phyloP scores from a whole-genome alignment of 1,140 invertebrate species.

The Drosophila guanche region DNA sequence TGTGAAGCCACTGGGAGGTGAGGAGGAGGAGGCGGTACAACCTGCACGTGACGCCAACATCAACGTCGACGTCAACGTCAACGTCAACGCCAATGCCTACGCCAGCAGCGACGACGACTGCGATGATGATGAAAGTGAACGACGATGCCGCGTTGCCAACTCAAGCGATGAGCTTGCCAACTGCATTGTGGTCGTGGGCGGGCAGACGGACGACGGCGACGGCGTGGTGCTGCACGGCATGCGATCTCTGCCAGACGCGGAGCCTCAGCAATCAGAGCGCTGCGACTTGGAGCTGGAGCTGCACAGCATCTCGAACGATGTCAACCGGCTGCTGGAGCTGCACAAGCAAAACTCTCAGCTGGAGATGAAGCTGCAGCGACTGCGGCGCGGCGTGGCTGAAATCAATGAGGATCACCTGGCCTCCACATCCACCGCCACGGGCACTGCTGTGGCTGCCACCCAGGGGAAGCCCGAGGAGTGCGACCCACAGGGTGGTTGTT shows the following conservation, averaged over 20 bases:
- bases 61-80: too few species aligned
- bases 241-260: constrained; percentile 60
- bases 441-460: constrained; percentile 64
- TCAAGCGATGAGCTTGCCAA: constrained; percentile 80
- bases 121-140: constrained; percentile 74
- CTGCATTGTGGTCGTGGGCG: constrained; percentile 81
- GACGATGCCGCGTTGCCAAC: constrained; percentile 69
- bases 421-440: too few species aligned
- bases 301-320: constrained; percentile 79
- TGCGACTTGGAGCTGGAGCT: constrained; percentile 57
- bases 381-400: constrained; percentile 75
- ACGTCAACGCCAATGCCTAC: background rate
- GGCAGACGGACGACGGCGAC: constrained; percentile 64
- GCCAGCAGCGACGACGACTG: constrained; percentile 20
- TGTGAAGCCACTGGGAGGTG: constrained; percentile 74
- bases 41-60: constrained; percentile 47
- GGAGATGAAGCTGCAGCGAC: constrained; percentile 74
- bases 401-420: constrained; percentile 81
- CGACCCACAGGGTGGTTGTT: constrained; percentile 15
- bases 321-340: constrained; percentile 74
- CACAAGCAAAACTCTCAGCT: constrained; percentile 79
- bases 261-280: constrained; percentile 65
- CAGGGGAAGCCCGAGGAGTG: constrained; percentile 60
- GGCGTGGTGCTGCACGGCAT: constrained; percentile 72
- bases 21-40: constrained; percentile 2